A percentile compares a stretch with the other conserved stretches of the same genome.
These are phyloP conservation scores for Dusona sp. DNA, from an alignment of 2,888 invertebrate genomes.

Conservation along the genomic window DNA sequence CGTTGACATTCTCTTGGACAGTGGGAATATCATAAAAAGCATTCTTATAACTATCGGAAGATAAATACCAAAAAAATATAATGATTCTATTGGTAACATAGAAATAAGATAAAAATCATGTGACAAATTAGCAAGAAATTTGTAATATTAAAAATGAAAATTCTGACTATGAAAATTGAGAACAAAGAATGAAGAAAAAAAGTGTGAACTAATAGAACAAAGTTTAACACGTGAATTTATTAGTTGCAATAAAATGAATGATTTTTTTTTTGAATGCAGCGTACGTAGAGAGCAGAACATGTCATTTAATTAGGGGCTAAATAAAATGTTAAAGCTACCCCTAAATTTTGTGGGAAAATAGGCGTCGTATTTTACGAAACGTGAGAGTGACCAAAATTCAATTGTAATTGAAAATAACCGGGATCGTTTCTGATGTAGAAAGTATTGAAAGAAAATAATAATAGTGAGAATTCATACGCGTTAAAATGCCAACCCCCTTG, in stretches of 20 bases:
- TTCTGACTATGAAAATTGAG: too few relatives aligned
- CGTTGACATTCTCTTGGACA: not conserved
- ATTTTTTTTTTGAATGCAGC: not conserved
- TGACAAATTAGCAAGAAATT: not conserved
- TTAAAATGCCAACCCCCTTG: slow-evolving; percentile 31
- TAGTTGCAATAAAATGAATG: not conserved
- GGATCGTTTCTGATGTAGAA: slow-evolving; percentile 48
- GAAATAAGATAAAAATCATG: not conserved
- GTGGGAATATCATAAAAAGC: not conserved
- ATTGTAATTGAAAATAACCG: slow-evolving; percentile 59
- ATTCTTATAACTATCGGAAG: not conserved
- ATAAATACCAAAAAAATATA: not conserved
- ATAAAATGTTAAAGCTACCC: slow-evolving; percentile 31
- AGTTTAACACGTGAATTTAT: not conserved
- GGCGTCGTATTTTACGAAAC: slow-evolving; percentile 61
- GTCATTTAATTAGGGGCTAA: slow-evolving; percentile 19
- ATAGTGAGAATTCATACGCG: slow-evolving; percentile 1
- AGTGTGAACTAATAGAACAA: not conserved
- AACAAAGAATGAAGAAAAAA: not conserved
- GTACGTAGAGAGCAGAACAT: too few relatives aligned
- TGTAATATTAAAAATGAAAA: not conserved
- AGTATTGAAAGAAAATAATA: slow-evolving; percentile 45
- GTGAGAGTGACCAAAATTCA: slow-evolving; percentile 49
- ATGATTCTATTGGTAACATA: not conserved
- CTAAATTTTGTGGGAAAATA: slow-evolving; percentile 22